Conservation (phyloP, 1,140 invertebrate genomes). For the Lucilia cuprina region DNA sequence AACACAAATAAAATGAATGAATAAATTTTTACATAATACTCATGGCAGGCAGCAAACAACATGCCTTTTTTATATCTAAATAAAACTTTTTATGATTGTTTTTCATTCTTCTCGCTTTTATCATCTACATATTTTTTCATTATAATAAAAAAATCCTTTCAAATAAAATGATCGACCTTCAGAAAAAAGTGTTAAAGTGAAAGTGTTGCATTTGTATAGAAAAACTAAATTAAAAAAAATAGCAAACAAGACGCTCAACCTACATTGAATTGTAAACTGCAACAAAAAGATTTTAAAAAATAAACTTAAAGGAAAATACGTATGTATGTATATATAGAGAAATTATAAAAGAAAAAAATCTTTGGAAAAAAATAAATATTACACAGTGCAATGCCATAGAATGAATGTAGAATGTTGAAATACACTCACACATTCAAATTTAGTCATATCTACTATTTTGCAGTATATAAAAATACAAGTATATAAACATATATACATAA, state of each 20-base stretch:
- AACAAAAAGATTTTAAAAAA: neutral
- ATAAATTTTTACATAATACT: neutral
- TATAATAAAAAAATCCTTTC: neutral
- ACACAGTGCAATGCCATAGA: neutral
- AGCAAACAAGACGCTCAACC: slow-evolving; percentile 4
- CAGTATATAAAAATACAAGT: too few relatives aligned
- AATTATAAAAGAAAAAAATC: slow-evolving; percentile 13
- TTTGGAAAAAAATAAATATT: neutral
- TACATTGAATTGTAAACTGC: neutral
- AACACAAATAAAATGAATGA: too few relatives aligned
- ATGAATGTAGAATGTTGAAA: neutral
- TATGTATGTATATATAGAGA: neutral
- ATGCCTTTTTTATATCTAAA: neutral
- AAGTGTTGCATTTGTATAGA: slow-evolving; percentile 24
- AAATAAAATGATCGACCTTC: slow-evolving; percentile 25
- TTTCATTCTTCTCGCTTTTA: neutral
- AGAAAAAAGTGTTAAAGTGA: slow-evolving; percentile 14
- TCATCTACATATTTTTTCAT: neutral
- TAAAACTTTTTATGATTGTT: neutral
- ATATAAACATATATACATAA: neutral
- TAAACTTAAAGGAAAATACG: neutral
- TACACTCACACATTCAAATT: neutral
- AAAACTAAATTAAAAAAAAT: neutral
- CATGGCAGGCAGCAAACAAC: neutral
- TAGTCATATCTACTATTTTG: neutral